Percentiles rank a stretch among this genome's conserved stretches.
Conservation (phyloP, 2,113 vertebrate species). For the Tiliqua scincoides region DNA sequence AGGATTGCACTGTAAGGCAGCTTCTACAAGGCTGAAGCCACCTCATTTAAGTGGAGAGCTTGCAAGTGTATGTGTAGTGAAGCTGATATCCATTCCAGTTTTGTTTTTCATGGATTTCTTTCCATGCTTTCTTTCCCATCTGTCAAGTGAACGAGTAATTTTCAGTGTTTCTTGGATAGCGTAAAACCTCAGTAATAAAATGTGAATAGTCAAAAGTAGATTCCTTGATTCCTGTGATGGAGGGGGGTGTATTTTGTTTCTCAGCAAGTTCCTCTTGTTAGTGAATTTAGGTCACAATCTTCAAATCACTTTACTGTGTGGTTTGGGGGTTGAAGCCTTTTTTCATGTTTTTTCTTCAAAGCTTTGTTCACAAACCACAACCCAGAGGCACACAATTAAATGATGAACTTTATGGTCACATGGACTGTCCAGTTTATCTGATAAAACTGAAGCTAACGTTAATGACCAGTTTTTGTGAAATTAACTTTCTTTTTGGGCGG, state of each 20-base stretch:
- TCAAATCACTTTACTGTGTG: not conserved
- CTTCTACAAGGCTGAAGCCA: not conserved
- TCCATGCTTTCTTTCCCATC: constrained; percentile 52
- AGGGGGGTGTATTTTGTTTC: not conserved
- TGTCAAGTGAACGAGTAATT: constrained; percentile 25
- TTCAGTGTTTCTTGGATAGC: constrained; percentile 33
- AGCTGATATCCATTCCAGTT: constrained; percentile 30
- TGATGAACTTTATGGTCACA: constrained; percentile 19
- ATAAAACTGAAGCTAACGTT: constrained; percentile 35
- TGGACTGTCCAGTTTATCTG: constrained; percentile 31
- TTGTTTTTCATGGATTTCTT: constrained; percentile 23
- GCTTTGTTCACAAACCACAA: not conserved
- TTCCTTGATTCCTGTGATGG: constrained; percentile 46
- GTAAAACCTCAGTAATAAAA: not conserved
- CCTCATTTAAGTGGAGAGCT: constrained; percentile 10
- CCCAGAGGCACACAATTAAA: constrained; percentile 19
- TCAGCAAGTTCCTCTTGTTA: constrained; percentile 23
- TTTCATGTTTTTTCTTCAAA: constrained; percentile 2
- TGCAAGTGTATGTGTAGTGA: constrained; percentile 3
- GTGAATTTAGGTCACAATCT: not conserved
- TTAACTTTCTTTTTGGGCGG: not conserved
- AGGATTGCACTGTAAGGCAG: constrained; percentile 25
- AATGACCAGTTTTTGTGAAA: constrained; percentile 47
- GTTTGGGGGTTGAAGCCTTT: not conserved
- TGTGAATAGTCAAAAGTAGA: constrained; percentile 1